These are phyloP conservation scores for Melolontha melolontha DNA, from an alignment of 2,888 invertebrate genomes.

Conservation along the genomic window DNA sequence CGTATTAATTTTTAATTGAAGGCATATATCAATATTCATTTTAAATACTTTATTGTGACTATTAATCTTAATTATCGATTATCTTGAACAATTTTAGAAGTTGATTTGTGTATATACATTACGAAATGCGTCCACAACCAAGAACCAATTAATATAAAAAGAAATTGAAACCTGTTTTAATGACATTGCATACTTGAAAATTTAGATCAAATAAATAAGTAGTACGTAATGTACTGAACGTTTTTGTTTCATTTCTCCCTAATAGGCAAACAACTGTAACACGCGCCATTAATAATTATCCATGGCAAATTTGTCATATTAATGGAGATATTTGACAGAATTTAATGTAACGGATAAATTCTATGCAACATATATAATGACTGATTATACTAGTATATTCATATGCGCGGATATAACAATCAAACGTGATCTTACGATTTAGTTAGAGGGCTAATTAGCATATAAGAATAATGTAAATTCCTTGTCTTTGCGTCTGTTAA, in stretches of 20 bases:
- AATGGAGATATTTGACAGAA: slow-evolving; percentile 11
- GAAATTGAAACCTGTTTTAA: slow-evolving; percentile 28
- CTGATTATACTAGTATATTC: not conserved
- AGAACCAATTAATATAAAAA: slow-evolving; percentile 22
- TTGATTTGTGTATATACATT: slow-evolving; percentile 15
- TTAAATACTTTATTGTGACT: slow-evolving; percentile 31
- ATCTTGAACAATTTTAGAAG: slow-evolving; percentile 23
- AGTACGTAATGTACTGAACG: not conserved
- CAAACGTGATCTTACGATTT: too few species aligned
- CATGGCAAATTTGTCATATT: slow-evolving; percentile 18
- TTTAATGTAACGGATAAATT: slow-evolving; percentile 11
- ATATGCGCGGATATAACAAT: too few species aligned
- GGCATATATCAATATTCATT: not conserved
- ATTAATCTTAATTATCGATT: slow-evolving; percentile 34
- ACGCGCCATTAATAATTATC: slow-evolving; percentile 2
- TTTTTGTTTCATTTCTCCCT: slow-evolving; percentile 12
- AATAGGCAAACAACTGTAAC: slow-evolving; percentile 9
- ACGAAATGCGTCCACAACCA: slow-evolving; percentile 21
- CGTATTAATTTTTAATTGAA: slow-evolving; percentile 9
- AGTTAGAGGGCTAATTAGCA: too few species aligned
- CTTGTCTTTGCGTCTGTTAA: too few species aligned
- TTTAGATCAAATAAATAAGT: slow-evolving; percentile 24
- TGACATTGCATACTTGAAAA: slow-evolving; percentile 24
- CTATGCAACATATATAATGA: not conserved
- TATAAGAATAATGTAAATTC: too few species aligned